Base-by-base conservation (phyloP, 1,140 invertebrate species). In the Frieseomelitta varia region DNA sequence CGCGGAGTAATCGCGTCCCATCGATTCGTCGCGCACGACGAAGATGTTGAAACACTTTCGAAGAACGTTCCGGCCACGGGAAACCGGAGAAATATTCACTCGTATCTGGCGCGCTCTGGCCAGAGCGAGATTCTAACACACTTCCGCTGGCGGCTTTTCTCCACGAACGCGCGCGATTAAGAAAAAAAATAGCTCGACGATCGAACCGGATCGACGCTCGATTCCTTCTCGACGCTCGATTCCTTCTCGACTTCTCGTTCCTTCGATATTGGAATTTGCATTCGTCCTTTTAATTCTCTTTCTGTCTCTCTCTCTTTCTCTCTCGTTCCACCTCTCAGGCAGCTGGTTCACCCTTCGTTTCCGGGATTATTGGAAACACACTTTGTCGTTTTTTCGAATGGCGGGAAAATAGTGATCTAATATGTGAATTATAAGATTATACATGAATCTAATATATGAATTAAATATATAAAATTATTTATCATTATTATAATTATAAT, bases 11-110 rank as follows among this genome's bases (percentile, higher is more conserved):
- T 80, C 53, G 53, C 17, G 34, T 47, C 27, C 34, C 58, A 39
- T 51, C 68, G 21, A 73, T 80, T 80, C 24, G 55, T 30, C 53
- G 2, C 6, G 79, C 68, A 6, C 24, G n/a, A 8, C 55, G 12
- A 51, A 55, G 30, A 72, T 80, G 55, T 73, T 24, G 79, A 63
- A 80, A 73, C 68, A 73, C 68, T 80, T 80, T 61, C 55, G 27
- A 39, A 47, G 24, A 30, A 14, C 34, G 27, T 30, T 30, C 30
- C 67, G 53, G n/a, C 39, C 39, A 47, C 17, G 53, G n/a, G 68
- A 80, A 61, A 72, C 39, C 15, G 34, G 55, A 80, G 55, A 51
- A 69, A 73, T 61, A 72, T 72, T 39, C 79, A 30, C 55, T 3
- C 68, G 65, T 51, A 51, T 21, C 53, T 30, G 47, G 34, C n/a